Conservation (phyloP, 2,113 vertebrate genomes). For the Oxyura jamaicensis region DNA sequence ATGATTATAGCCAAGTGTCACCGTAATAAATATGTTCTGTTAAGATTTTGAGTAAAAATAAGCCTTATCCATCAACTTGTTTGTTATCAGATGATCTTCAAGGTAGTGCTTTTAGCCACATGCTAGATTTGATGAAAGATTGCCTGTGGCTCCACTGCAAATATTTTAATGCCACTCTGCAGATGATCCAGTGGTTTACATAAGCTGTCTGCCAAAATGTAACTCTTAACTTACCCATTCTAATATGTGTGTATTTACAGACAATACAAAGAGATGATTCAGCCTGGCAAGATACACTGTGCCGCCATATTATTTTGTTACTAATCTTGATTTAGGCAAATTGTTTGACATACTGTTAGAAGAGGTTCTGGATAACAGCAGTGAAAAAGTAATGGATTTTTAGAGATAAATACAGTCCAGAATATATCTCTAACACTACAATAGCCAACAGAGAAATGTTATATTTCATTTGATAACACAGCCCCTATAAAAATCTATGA, state of each 20-base stretch:
- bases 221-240: background rate
- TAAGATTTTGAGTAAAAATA: background rate
- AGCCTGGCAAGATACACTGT: background rate
- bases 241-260: background rate
- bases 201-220: background rate
- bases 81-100: constrained; percentile 29
- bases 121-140: background rate
- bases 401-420: background rate
- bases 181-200: background rate
- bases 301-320: background rate
- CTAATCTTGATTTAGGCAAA: constrained; percentile 16
- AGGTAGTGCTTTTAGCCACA: background rate
- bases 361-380: background rate
- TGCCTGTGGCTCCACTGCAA: background rate
- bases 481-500: background rate
- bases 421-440: background rate
- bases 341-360: background rate
- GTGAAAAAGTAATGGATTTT: background rate
- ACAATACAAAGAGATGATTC: background rate
- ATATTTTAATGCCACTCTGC: background rate
- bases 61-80: background rate
- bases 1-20: background rate
- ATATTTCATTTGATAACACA: background rate
- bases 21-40: background rate
- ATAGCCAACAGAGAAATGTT: background rate